Evolutionary conservation across 2,888 invertebrate species (phyloP).

Genomic region (Abrostola tripartita): DNA sequence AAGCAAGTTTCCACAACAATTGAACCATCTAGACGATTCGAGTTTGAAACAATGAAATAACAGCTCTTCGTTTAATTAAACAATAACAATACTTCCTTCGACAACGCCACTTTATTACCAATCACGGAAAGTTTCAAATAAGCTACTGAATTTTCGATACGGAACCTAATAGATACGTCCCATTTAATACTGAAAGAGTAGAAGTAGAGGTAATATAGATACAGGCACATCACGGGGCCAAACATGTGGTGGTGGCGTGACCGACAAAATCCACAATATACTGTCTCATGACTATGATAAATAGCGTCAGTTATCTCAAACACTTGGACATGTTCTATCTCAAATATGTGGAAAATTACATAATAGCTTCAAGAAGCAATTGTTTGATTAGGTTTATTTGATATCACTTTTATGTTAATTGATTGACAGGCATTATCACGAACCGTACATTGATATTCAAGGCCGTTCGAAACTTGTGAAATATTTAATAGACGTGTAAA

Average conservation of each 20-base stretch:
- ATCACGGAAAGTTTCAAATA: neutral
- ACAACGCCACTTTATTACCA: neutral
- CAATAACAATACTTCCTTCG: neutral
- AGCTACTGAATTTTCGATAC: neutral
- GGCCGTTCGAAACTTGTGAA: neutral
- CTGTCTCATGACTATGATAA: conserved; percentile 32
- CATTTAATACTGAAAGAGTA: neutral
- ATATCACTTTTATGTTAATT: conserved; percentile 6
- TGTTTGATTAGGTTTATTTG: neutral
- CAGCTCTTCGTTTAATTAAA: conserved; percentile 1
- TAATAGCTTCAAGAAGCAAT: neutral
- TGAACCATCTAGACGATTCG: conserved; percentile 1
- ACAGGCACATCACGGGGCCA: conserved; percentile 25
- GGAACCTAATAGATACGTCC: neutral
- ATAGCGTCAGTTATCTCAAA: conserved; percentile 29
- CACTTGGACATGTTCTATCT: conserved; percentile 9
- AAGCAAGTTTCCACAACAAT: conserved; percentile 1
- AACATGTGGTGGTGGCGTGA: conserved; percentile 37
- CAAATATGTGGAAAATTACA: conserved; percentile 19
- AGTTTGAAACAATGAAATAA: conserved; percentile 1
- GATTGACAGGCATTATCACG: conserved; percentile 6
- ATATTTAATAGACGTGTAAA: neutral
- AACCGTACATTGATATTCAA: conserved; percentile 6
- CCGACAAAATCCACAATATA: conserved; percentile 22
- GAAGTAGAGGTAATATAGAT: conserved; percentile 16